Percentiles rank a stretch among this genome's conserved stretches.
These are phyloP conservation scores for Corythoichthys haematopterus DNA, from an alignment of 2,113 vertebrate genomes.

Conservation along the genomic window DNA sequence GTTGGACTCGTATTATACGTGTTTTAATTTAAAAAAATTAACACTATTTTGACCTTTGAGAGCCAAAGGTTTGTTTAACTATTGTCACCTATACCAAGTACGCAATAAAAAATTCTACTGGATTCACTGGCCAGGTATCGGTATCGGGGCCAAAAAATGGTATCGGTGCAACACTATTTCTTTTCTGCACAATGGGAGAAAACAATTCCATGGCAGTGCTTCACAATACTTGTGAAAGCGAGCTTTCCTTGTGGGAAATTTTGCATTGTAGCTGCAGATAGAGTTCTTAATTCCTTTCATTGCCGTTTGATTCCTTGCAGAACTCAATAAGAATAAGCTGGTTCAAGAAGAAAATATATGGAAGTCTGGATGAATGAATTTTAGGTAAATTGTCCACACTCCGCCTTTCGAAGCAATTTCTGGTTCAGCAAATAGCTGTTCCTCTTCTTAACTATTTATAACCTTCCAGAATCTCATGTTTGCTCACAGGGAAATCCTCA, in stretches of 20 bases:
- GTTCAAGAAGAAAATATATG: background rate
- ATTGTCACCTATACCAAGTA: too few species aligned
- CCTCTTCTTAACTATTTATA: slow-evolving; percentile 1
- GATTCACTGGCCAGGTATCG: too few species aligned
- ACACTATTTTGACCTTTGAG: too few species aligned
- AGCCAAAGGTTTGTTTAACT: too few species aligned
- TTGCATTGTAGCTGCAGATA: background rate
- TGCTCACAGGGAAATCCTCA: slow-evolving; percentile 13
- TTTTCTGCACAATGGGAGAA: background rate
- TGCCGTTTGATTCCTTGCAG: background rate
- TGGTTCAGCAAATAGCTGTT: slow-evolving; percentile 27
- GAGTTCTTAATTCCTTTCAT: background rate
- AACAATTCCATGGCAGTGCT: background rate
- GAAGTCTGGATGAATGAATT: background rate
- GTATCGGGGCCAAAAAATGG: too few species aligned
- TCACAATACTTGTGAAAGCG: background rate
- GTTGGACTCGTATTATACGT: too few species aligned
- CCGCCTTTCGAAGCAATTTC: background rate
- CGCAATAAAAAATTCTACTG: too few species aligned
- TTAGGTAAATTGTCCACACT: background rate
- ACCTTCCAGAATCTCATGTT: background rate
- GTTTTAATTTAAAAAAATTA: too few species aligned
- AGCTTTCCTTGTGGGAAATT: background rate
- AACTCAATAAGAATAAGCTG: background rate
- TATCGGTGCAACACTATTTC: too few species aligned